These are phyloP conservation scores for Sycon ciliatum DNA, from an alignment of 37 sponge, comb jelly and placozoan genomes.

Conservation along the genomic window DNA sequence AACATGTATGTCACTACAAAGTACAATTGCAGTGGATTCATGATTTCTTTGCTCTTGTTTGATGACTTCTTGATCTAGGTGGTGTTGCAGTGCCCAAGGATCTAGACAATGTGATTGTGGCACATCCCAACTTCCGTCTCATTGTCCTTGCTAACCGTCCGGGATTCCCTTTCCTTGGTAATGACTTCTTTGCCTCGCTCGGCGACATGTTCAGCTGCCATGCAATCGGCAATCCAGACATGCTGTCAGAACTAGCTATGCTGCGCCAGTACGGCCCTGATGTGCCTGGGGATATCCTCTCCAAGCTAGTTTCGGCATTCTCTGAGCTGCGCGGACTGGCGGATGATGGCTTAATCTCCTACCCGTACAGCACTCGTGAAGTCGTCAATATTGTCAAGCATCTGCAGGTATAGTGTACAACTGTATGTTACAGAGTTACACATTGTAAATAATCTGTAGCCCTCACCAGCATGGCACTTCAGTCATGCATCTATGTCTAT, in stretches of 20 bases:
- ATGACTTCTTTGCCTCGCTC: conserved; percentile 79
- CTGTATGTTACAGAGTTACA: not conserved
- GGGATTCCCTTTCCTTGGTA: conserved; percentile 91
- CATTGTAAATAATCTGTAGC: too few relatives aligned
- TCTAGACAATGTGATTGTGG: conserved; percentile 28
- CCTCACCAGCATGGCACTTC: too few relatives aligned
- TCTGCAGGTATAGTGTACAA: conserved; percentile 40
- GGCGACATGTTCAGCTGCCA: conserved; percentile 86
- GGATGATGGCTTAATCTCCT: conserved; percentile 64
- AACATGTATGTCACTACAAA: too few relatives aligned
- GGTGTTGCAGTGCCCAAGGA: not conserved
- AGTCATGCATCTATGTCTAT: too few relatives aligned
- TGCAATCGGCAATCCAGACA: conserved; percentile 82
- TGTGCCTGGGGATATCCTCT: conserved; percentile 50
- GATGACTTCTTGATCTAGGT: not conserved
- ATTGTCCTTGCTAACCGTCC: conserved; percentile 87
- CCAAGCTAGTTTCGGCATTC: conserved; percentile 65
- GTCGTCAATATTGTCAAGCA: conserved; percentile 77
- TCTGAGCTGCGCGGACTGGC: conserved; percentile 73
- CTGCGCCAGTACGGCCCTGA: conserved; percentile 64
- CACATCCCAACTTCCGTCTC: conserved; percentile 79
- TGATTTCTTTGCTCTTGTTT: too few relatives aligned
- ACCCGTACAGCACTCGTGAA: conserved; percentile 92
- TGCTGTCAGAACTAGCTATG: conserved; percentile 75
- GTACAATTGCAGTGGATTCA: too few relatives aligned